Evolutionary conservation across 2,888 invertebrate species (phyloP).

Genomic region (Lottia scabra): DNA sequence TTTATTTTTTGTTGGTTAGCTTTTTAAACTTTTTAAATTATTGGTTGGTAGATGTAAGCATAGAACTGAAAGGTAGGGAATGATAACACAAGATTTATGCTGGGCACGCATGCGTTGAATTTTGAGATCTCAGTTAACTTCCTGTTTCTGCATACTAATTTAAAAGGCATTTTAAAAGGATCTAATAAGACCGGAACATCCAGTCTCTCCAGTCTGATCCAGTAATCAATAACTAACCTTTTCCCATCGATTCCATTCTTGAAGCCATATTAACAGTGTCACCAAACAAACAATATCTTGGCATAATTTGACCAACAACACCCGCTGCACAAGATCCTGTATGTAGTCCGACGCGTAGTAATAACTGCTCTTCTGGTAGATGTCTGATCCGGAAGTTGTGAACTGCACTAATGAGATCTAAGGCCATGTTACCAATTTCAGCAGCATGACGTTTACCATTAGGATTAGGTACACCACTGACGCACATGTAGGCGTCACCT

Average conservation of each 20-base stretch:
- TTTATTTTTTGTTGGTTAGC: too few species aligned
- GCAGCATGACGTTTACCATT: conserved; percentile 60
- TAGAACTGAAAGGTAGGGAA: too few species aligned
- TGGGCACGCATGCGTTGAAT: too few species aligned
- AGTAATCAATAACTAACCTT: conserved; percentile 44
- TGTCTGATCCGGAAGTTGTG: conserved; percentile 60
- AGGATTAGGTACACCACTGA: conserved; percentile 59
- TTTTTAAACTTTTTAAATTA: too few species aligned
- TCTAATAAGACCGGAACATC: too few species aligned
- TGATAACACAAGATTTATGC: too few species aligned
- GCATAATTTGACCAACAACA: conserved; percentile 62
- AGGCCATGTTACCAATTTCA: conserved; percentile 66
- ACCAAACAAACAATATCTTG: conserved; percentile 61
- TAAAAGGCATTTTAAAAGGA: too few species aligned
- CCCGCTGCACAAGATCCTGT: conserved; percentile 65
- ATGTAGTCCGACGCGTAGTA: conserved; percentile 61
- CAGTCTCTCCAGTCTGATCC: too few species aligned
- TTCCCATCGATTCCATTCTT: conserved; percentile 61
- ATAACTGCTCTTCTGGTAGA: conserved; percentile 52
- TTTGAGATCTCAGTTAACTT: too few species aligned
- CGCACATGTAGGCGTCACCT: conserved; percentile 66
- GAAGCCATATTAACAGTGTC: conserved; percentile 62
- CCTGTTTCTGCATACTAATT: too few species aligned
- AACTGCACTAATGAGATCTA: conserved; percentile 62
- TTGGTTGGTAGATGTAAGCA: too few species aligned